These are phyloP conservation scores for Sycon ciliatum DNA, from an alignment of 37 sponge, comb jelly and placozoan genomes.

Conservation along the genomic window DNA sequence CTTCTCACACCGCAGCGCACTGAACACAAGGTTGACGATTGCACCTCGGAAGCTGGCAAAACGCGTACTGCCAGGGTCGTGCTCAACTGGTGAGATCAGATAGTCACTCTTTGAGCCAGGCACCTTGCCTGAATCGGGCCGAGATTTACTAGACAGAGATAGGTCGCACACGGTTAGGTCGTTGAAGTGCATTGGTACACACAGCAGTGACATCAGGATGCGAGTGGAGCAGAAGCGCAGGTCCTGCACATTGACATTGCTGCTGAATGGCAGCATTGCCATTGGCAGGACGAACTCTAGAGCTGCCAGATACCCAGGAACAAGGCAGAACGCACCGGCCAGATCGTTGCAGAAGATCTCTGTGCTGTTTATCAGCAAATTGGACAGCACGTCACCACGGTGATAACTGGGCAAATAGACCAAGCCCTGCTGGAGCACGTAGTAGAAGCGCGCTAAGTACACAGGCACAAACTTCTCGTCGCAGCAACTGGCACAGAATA, in stretches of 20 bases:
- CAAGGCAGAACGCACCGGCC: conserved; percentile 47
- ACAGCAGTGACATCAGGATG: no score
- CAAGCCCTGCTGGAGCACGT: conserved; percentile 50
- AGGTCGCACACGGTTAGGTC: no score
- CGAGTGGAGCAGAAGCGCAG: no score
- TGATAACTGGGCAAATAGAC: conserved; percentile 35
- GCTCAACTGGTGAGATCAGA: no score
- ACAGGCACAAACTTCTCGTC: conserved; percentile 41
- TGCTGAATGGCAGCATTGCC: conserved; percentile 17
- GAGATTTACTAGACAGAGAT: no score
- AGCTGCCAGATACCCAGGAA: conserved; percentile 52
- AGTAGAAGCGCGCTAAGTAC: conserved; percentile 75
- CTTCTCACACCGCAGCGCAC: conserved; percentile 48
- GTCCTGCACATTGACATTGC: no score
- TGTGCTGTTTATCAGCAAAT: conserved; percentile 47
- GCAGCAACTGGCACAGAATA: conserved; percentile 62
- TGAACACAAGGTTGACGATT: conserved; percentile 46
- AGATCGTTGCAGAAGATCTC: conserved; percentile 58
- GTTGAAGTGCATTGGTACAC: no score
- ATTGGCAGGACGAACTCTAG: conserved; percentile 57
- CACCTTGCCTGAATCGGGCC: no score
- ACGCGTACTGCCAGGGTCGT: no score
- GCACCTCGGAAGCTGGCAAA: no score
- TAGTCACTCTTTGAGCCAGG: no score
- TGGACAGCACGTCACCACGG: conserved; percentile 53